Evolutionary conservation across 2,888 invertebrate species (phyloP).

Genomic region (Macrosiphum euphorbiae): DNA sequence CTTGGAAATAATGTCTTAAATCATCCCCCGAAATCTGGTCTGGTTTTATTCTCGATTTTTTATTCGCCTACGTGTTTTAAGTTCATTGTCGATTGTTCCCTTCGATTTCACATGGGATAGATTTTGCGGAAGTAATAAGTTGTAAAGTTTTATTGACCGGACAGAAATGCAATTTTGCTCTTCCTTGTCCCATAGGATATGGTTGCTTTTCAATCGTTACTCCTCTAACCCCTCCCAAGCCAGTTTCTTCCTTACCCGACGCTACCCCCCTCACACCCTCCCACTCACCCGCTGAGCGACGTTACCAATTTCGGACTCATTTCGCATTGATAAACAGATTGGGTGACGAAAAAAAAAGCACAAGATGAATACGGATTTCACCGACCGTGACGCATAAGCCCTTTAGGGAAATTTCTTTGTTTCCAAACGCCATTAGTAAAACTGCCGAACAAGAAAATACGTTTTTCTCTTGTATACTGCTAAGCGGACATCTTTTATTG

Average conservation of each 20-base stretch:
- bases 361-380: constrained; percentile 53
- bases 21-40: constrained; percentile 48
- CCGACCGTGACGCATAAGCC: constrained; percentile 54
- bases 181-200: constrained; percentile 54
- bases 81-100: constrained; percentile 58
- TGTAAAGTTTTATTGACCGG: constrained; percentile 64
- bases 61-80: constrained; percentile 61
- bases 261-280: background rate
- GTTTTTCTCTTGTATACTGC: constrained; percentile 42
- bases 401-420: constrained; percentile 64
- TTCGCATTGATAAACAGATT: constrained; percentile 63
- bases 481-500: constrained; percentile 60
- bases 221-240: constrained; percentile 9
- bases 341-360: constrained; percentile 58
- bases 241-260: background rate
- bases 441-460: constrained; percentile 63
- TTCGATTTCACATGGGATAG: constrained; percentile 62
- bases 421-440: constrained; percentile 62
- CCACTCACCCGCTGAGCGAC: background rate
- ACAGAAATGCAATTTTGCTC: constrained; percentile 62
- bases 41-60: constrained; percentile 42
- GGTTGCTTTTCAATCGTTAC: constrained; percentile 62
- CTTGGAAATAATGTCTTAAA: constrained; percentile 52
- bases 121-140: constrained; percentile 60
- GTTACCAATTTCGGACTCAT: constrained; percentile 60